Evolutionary conservation across 1,140 invertebrate species (phyloP).

Genomic region (Ceratina japonica): DNA sequence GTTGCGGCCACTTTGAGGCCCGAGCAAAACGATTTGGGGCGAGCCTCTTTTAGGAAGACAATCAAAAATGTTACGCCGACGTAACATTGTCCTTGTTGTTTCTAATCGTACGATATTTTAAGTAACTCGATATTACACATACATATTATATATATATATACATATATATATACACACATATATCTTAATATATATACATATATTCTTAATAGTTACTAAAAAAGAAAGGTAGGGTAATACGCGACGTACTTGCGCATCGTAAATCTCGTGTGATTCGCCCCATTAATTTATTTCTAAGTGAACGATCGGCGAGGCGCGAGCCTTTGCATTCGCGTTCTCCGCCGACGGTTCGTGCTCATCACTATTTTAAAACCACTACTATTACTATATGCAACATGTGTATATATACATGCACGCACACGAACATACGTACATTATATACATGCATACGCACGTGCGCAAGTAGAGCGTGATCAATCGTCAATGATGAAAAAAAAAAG

Average conservation of each 20-base stretch:
- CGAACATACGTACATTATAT: slow-evolving; percentile 21
- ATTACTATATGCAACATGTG: slow-evolving; percentile 13
- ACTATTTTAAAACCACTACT: not conserved
- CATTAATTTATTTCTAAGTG: slow-evolving; percentile 50
- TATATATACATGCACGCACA: not conserved
- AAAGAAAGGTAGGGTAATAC: slow-evolving; percentile 48
- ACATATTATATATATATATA: slow-evolving; percentile 16
- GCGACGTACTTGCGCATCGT: slow-evolving; percentile 25
- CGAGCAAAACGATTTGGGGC: slow-evolving; percentile 43
- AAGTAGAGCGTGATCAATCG: slow-evolving; percentile 7
- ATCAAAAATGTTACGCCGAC: slow-evolving; percentile 78
- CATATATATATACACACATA: slow-evolving; percentile 29
- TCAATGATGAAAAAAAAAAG: slow-evolving; percentile 9
- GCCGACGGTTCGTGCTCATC: not conserved
- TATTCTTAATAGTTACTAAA: slow-evolving; percentile 42
- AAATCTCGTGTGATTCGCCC: slow-evolving; percentile 42
- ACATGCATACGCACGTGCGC: slow-evolving; percentile 5
- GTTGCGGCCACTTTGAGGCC: slow-evolving; percentile 20
- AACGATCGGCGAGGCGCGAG: slow-evolving; percentile 21
- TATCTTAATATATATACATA: slow-evolving; percentile 24
- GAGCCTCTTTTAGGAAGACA: slow-evolving; percentile 77
- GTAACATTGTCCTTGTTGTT: slow-evolving; percentile 79
- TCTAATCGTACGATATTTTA: slow-evolving; percentile 72
- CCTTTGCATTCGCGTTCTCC: slow-evolving; percentile 3
- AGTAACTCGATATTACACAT: slow-evolving; percentile 47